phyloP scores from a whole-genome alignment of 1,140 invertebrate species.

The Drosophila albomicans region DNA sequence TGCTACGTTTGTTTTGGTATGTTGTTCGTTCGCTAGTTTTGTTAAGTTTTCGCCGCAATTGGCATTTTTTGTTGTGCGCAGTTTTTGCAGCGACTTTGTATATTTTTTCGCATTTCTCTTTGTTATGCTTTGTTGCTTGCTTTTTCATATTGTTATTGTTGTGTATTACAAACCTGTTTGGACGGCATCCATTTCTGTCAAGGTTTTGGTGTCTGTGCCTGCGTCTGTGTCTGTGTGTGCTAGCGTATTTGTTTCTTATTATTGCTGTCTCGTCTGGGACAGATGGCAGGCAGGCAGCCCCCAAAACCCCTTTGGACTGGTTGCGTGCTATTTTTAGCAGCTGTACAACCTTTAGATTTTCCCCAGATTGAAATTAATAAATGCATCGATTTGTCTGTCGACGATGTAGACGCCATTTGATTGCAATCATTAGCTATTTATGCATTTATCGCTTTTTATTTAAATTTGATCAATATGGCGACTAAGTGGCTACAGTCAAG shows the following conservation, averaged over 20 bases:
- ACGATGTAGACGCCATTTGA: conserved; percentile 2
- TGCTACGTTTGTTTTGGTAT: conserved; percentile 71
- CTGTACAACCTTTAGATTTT: conserved; percentile 53
- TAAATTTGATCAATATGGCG: too few species aligned
- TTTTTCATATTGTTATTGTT: conserved; percentile 15
- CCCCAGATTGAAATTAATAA: conserved; percentile 29
- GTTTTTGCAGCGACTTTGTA: conserved; percentile 28
- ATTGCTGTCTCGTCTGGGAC: conserved; percentile 56
- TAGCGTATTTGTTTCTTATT: conserved; percentile 25
- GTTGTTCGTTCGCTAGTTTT: conserved; percentile 61
- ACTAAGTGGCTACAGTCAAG: too few species aligned
- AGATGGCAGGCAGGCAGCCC: conserved; percentile 48
- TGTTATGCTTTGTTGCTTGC: conserved; percentile 36
- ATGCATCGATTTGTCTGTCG: conserved; percentile 1
- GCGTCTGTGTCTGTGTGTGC: background rate
- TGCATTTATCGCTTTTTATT: background rate
- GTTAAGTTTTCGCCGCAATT: conserved; percentile 49
- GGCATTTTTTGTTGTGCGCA: conserved; percentile 28
- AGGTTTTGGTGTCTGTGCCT: conserved; percentile 50
- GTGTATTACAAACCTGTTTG: conserved; percentile 71
- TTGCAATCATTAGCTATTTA: background rate
- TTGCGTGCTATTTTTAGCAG: conserved; percentile 62
- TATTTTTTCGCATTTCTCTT: conserved; percentile 62
- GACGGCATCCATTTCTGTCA: conserved; percentile 39
- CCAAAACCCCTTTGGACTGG: conserved; percentile 15